Base-by-base conservation (phyloP, 2,797 vertebrate genomes). In the Lateolabrax maculatus region DNA sequence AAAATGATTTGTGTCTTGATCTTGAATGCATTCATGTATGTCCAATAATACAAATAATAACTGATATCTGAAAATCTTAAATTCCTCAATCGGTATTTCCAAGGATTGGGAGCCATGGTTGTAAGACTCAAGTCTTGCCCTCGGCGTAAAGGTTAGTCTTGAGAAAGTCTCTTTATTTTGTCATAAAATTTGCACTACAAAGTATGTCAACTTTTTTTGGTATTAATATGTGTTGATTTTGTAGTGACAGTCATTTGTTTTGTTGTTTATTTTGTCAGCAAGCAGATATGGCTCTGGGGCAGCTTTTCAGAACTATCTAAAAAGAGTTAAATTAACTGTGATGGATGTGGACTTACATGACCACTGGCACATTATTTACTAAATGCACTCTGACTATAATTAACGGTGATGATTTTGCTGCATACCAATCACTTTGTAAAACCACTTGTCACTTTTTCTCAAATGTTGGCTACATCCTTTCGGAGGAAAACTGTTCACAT, bases 311-410 rank as follows among this genome's bases (percentile, higher is more conserved):
- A 81, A 61, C 25, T 27, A 60, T 74, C 29, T 48, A 37, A 75
- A 71, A 85, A 53, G 12, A 74, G 43, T 55, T 29, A 52, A 77
- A 84, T 72, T 31, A 66, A 37, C 65, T 79, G 37, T 85, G 77
- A 84, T 86, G 41, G 60, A 84, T 82, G 77, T 71, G 56, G 43
- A 60, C 52, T 48, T 72, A 4, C 52, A 83, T 67, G 79, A 83
- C n/a, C 23, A 52, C 53, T 19, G 64, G 43, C 58, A 58, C 6
- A 15, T 25, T 36, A 49, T 67, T 82, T 65, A 57, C 41, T 46
- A 82, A 61, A 55, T 37, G 48, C 75, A 36, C 72, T 51, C 1
- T 1, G 34, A 70, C 57, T 68, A 63, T 76, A 71, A 82, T 71
- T 75, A 84, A 60, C 37, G 19, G 11, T 51, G 72, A 79, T 6